These are phyloP conservation scores for Takifugu ocellatus DNA, from an alignment of 2,797 vertebrate species.

Conservation along the genomic window DNA sequence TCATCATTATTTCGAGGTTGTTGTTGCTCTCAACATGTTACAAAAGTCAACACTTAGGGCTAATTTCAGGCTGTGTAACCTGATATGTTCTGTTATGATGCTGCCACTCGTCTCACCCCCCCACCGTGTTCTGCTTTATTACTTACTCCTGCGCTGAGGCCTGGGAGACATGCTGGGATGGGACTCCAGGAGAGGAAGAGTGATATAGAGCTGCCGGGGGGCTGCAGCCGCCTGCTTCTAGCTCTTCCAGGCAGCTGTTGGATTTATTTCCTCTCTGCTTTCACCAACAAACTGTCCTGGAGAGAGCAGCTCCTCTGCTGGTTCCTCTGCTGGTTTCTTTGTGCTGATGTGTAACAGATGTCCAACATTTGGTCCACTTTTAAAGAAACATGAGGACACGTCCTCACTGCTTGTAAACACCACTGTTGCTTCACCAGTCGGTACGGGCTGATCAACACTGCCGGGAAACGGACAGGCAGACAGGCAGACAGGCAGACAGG, in stretches of 20 bases:
- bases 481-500: no score
- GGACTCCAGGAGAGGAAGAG: not conserved
- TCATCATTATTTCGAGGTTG: no score
- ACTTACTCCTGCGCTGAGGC: slow-evolving; percentile 2
- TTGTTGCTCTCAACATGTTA: no score
- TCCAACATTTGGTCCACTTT: slow-evolving; percentile 7
- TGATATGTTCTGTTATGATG: no score
- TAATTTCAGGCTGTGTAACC: no score
- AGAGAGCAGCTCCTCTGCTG: slow-evolving; percentile 4
- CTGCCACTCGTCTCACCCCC: no score
- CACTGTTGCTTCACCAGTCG: slow-evolving; percentile 4
- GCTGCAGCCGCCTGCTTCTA: no score
- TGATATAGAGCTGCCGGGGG: no score
- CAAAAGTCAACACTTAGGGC: no score
- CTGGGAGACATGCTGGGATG: not conserved
- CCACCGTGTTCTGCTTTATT: not conserved
- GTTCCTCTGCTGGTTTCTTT: slow-evolving; percentile 7
- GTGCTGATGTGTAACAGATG: slow-evolving; percentile 32
- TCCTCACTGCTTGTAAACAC: slow-evolving; percentile 4
- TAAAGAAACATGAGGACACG: slow-evolving; percentile 2
- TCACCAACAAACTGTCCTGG: slow-evolving; percentile 5
- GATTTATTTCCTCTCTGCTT: not conserved
- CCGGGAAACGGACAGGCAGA: no score
- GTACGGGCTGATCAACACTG: not conserved
- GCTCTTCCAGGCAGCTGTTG: not conserved